Evolutionary conservation across 1,140 invertebrate species (phyloP), one percentile per base, ranked within the genome.

Genomic region (Drosophila willistoni): DNA sequence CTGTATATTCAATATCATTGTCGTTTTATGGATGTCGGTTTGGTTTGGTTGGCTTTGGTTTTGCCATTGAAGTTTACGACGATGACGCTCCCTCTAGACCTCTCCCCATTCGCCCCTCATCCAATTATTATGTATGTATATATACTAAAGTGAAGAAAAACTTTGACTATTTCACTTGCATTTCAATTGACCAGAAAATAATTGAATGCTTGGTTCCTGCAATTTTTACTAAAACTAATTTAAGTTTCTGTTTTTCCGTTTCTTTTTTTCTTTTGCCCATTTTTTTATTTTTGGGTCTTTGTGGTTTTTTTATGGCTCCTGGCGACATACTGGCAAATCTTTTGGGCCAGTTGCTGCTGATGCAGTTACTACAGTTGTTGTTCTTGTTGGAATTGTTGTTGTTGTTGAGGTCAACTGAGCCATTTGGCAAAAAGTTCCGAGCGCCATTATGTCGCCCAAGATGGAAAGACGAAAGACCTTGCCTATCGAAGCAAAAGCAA

Each of bases 391-490:
- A 22, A 22, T 7, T 12, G 9, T 17, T 7, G 19, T 42, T 39
- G 41, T 14, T 19, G n/a, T 60, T 64, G 63, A 65, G 72, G 62
- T 75, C 80, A 79, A 66, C 68, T 68, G 22, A 62, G 79, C 60
- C 60, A 74, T 81, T 81, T 81, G 79, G 70, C 79, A 78, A 82
- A 73, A 81, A 77, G 41, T 76, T 60, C 25, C 47, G 64, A 55
- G 33, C 69, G 79, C 59, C 70, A n/a, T 22, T 62, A 19, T 34
- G 77, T 75, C 77, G 77, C 77, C 71, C 2, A 51, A 51, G 44
- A 51, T 51, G 44, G 34, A 19, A 54, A 64, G 66, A 19, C 72
- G 33, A 22, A 54, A 55, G 73, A 19, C 73, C 73, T 76, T 76
- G 73, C 73, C 42, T 76, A 77, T 77, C 73, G 59, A 77, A 76